Evolutionary conservation across 2,113 vertebrate species (phyloP), one percentile per base, ranked within the genome.

Genomic region (Sterrhoptilus dennistouni): DNA sequence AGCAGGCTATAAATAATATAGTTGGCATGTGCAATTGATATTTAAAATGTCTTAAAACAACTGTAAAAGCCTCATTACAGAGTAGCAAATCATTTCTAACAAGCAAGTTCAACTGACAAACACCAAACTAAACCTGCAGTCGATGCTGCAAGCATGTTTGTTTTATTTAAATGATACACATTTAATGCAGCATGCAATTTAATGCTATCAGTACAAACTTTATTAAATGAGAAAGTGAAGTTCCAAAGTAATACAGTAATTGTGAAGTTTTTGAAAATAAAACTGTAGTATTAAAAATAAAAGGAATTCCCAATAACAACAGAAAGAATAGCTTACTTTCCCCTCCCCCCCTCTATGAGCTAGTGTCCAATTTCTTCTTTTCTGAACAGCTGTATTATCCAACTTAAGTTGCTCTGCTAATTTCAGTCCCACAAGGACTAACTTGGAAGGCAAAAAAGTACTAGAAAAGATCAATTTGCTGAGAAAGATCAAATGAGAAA

Each of bases 401-500:
- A 98, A 98, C 97, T 98, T 98, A 97, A 98, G 97, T 98, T 98
- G 97, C 96, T 98, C 97, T 98, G 97, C 97, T 98, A 98, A 98
- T 98, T 98, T 97, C 96, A 96, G 97, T 98, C 98, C 97, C 98
- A 97, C 86, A 98, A 98, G 98, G 98, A 98, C 97, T 98, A 98
- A 98, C 97, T 97, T 97, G 98, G 98, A 97, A 97, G 94, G 94
- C 95, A 97, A 97, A 98, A 97, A 96, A 98, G 98, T 97, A 97
- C 97, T 97, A 97, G 96, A 97, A 98, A 98, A 98, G 97, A 98
- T 98, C 97, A 98, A 98, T 98, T 98, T 98, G 97, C 97, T 98
- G 97, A 97, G 97, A 98, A 98, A 98, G 98, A 98, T 98, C 98
- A 98, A 98, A 98, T 98, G 97, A 98, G 98, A 98, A 98, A 98